Conservation (phyloP, 2,113 vertebrate genomes). For the Deroptyus accipitrinus region DNA sequence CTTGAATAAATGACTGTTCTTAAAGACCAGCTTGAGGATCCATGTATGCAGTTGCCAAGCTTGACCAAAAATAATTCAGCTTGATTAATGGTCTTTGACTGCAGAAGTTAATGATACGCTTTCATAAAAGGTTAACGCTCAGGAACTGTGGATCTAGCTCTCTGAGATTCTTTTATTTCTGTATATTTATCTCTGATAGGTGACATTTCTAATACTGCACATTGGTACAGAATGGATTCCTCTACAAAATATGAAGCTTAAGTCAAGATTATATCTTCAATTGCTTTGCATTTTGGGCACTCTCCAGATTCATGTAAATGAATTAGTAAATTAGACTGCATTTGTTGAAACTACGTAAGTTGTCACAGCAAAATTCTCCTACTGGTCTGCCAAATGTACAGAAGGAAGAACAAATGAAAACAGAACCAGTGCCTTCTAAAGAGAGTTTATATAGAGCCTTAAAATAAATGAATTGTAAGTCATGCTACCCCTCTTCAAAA, state of each 20-base stretch:
- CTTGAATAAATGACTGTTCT: background rate
- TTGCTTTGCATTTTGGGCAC: background rate
- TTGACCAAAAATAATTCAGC: slow-evolving; percentile 21
- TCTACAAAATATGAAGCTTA: background rate
- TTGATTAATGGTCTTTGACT: slow-evolving; percentile 39
- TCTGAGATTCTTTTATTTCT: background rate
- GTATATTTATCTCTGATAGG: background rate
- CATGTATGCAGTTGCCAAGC: background rate
- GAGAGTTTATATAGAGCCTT: background rate
- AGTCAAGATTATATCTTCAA: background rate
- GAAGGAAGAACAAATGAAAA: background rate
- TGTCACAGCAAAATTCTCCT: background rate
- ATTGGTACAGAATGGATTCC: background rate
- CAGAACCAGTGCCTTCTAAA: background rate
- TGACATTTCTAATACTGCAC: background rate
- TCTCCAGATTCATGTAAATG: background rate
- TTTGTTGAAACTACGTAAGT: background rate
- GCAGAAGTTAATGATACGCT: slow-evolving; percentile 31
- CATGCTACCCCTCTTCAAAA: background rate
- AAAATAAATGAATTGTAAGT: background rate
- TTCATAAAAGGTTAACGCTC: slow-evolving; percentile 26
- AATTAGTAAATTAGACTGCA: background rate
- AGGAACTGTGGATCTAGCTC: background rate
- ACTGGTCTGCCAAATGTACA: background rate
- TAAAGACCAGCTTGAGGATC: slow-evolving; percentile 25